Evolutionary conservation across 1,140 invertebrate genomes (phyloP).

Genomic region (Drosophila littoralis): DNA sequence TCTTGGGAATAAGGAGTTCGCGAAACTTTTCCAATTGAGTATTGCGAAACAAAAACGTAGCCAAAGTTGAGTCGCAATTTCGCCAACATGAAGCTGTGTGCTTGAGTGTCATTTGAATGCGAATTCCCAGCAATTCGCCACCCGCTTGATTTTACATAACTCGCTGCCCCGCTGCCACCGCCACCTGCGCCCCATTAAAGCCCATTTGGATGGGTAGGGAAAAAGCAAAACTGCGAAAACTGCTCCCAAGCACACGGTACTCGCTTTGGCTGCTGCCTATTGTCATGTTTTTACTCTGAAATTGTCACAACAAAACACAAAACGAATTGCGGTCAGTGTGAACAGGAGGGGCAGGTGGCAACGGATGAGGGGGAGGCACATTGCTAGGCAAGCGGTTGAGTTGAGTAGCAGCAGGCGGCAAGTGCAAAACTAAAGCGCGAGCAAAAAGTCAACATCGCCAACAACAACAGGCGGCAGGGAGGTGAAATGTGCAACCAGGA

Average conservation of each 20-base stretch:
- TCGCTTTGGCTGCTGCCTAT: conserved; percentile 17
- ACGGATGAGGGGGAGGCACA: neutral
- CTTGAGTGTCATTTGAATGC: conserved; percentile 7
- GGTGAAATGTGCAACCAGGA: neutral
- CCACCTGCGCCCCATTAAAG: conserved; percentile 26
- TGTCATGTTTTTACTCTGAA: conserved; percentile 73
- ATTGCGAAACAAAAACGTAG: conserved; percentile 10
- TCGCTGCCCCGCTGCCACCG: neutral
- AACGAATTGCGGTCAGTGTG: conserved; percentile 67
- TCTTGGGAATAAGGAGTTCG: neutral
- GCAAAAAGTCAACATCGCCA: conserved; percentile 39
- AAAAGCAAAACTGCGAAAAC: conserved; percentile 13
- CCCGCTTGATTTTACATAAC: conserved; percentile 27
- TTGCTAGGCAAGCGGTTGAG: neutral
- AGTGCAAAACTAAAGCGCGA: conserved; percentile 36
- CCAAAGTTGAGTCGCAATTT: conserved; percentile 1
- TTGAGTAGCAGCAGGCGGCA: conserved; percentile 22
- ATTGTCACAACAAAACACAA: conserved; percentile 71
- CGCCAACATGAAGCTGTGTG: conserved; percentile 9
- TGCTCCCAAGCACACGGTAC: conserved; percentile 17
- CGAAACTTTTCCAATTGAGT: conserved; percentile 24
- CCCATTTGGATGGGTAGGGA: conserved; percentile 22
- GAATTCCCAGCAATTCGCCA: conserved; percentile 31
- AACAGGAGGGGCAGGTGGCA: conserved; percentile 27
- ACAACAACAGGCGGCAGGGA: conserved; percentile 28